Conservation (phyloP, 2,797 vertebrate genomes). For the Mus caroli region DNA sequence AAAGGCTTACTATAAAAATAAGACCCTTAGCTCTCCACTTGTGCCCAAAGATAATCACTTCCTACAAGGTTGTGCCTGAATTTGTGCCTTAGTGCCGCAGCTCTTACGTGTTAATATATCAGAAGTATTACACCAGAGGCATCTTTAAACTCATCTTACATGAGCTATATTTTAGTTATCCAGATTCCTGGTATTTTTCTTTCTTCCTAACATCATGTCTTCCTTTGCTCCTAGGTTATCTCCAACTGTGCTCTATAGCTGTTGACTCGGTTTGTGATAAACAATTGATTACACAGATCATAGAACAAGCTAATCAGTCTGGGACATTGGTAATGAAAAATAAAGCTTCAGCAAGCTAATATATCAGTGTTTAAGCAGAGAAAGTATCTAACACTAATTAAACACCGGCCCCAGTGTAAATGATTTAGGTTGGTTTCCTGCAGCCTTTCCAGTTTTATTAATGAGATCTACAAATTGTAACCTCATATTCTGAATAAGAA, state of each 20-base stretch:
- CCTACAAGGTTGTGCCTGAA: neutral
- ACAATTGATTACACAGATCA: conserved; percentile 82
- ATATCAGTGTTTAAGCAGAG: conserved; percentile 76
- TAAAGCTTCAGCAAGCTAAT: conserved; percentile 77
- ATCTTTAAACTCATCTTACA: conserved; percentile 57
- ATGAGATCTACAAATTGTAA: neutral
- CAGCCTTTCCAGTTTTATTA: conserved; percentile 55
- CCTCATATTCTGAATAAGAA: conserved; percentile 19
- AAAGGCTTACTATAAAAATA: neutral
- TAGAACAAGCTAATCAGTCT: conserved; percentile 81
- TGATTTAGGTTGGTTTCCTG: conserved; percentile 55
- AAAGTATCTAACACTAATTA: conserved; percentile 79
- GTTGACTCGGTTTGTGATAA: conserved; percentile 71
- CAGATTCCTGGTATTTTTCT: conserved; percentile 54
- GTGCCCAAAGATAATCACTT: conserved; percentile 15
- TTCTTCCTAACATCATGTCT: conserved; percentile 64
- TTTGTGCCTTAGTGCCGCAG: conserved; percentile 35
- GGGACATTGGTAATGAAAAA: conserved; percentile 75
- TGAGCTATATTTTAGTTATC: conserved; percentile 34
- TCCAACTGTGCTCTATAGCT: conserved; percentile 74
- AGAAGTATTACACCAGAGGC: conserved; percentile 16
- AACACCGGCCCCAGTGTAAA: conserved; percentile 57
- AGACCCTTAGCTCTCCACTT: conserved; percentile 32
- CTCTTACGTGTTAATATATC: conserved; percentile 60
- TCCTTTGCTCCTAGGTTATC: conserved; percentile 72